Evolutionary conservation across 2,888 invertebrate species (phyloP), one percentile per base, ranked within the genome.

Genomic region (Syrista parreyssii): DNA sequence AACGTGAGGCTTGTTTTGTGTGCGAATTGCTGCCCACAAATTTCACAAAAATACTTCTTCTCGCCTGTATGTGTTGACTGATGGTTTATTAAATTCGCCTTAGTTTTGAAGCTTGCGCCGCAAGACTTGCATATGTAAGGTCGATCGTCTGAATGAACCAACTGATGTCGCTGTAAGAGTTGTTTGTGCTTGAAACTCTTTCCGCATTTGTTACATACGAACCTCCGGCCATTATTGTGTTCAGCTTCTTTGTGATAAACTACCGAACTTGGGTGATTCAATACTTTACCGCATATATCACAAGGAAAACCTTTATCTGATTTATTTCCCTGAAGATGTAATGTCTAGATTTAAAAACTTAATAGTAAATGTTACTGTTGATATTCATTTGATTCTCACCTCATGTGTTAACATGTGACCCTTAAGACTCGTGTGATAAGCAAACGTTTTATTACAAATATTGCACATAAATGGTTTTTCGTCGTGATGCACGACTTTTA

Each of bases 1-100:
- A 96, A 91, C 6, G 94, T 95, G 69, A 96, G 93, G 80, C 96
- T 96, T 0, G 96, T 96, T 90, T 96, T 96, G 89, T 96, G 95
- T 12, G 95, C 94, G 89, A 97, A 97, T 84, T 93, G 93, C 86
- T 95, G 95, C 68, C 94, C 94, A 90, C 97, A 97, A 68, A 94
- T 92, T 79, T 94, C 94, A 86, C 96, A 96, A 11, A 93, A 92
- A 90, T 94, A 95, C 86, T 94, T 94, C 91, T 95, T 96, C 75
- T 95, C 93, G 0, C 96, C 96, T 0, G 95, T 94, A 88, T 96
- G 96, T 0, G 95, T 94, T 12, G 94, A 93, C 86, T 94, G 94
- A 88, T 97, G 97, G 90, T 95, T 96, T 74, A 95, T 87, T 68
- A 96, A 90, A 88, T 95, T 96, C 6, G 95, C 94, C 81, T 95